Conservation (phyloP, 2,113 vertebrate species). For the Rhinolophus sinicus region DNA sequence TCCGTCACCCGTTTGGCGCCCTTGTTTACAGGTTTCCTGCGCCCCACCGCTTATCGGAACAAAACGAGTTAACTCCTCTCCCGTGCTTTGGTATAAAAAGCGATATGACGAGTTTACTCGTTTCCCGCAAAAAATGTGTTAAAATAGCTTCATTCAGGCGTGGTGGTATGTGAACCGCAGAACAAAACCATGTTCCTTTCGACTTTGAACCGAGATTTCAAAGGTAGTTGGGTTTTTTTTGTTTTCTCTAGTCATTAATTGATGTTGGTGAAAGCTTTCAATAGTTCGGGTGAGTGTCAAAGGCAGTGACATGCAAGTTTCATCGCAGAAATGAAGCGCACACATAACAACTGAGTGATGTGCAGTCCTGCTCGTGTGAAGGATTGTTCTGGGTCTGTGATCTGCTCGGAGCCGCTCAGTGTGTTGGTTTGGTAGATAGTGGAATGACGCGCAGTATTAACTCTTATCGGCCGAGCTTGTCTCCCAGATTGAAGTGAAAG, state of each 20-base stretch:
- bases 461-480: not conserved
- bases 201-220: not conserved
- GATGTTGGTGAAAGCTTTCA: not conserved
- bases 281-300: not conserved
- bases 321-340: not conserved
- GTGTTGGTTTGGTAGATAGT: too few relatives aligned
- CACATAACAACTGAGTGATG: fast-evolving
- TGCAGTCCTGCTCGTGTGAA: not conserved
- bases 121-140: too few relatives aligned
- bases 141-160: not conserved
- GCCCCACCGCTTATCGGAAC: too few relatives aligned
- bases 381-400: not conserved
- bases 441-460: not conserved
- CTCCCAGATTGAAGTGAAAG: not conserved
- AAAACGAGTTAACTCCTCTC: too few relatives aligned
- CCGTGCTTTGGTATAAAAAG: too few relatives aligned
- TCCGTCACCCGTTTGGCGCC: too few relatives aligned
- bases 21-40: too few relatives aligned
- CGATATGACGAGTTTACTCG: too few relatives aligned
- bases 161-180: not conserved
- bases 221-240: not conserved
- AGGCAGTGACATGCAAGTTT: not conserved
- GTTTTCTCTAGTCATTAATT: not conserved
- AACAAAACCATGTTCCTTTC: not conserved
- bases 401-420: not conserved